Evolutionary conservation across 1,140 invertebrate species (phyloP), one percentile per base, ranked within the genome.

Genomic region (Hermetia illucens): DNA sequence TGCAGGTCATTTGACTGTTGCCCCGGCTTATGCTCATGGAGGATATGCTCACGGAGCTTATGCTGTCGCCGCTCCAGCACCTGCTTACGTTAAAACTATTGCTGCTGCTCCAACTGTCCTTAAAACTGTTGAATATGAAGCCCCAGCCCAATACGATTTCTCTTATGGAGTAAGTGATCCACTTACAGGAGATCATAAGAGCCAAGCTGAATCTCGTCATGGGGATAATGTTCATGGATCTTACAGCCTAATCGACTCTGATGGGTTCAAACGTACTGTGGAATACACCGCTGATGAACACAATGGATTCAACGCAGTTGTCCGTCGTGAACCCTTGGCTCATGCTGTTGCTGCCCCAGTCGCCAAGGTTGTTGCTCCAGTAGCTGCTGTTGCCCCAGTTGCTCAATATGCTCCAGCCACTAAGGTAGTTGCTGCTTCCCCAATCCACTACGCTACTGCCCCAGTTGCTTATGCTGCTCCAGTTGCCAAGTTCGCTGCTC

Each of bases 121-220:
- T 25, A 3, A 51, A 54, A 30, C 51, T 54, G 16, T 30, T 55
- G 12, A 52, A 52, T 24, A 53, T 47, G 63, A 70, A 38, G 62
- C 67, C 18, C 64, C 72, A 43, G 71, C 74, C 0, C 71, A 74
- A 38, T 77, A 75, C 52, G 62, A 67, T 38, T 77, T 71, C 48
- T 65, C 66, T 3, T 76, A 77, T 49, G 67, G 70, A 22, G 73
- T 79, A 0, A 69, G 75, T 22, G 76, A 79, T 42, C 53, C 62
- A n/a, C 55, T 71, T 33, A 81, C 71, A 19, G 75, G 79, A 2
- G 76, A 80, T 54, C 60, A 69, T 2, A 79, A 80, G 55, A 64
- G 63, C 43, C 74, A 77, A 46, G 66, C 75, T 38, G 77, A 80
- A 54, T 68, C 55, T 55, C 63, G 69, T 10, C 62, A 69, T 21